Percentiles rank a stretch among this genome's conserved stretches.
Conservation (phyloP, 2,888 invertebrate genomes). For the Blera fallax region DNA sequence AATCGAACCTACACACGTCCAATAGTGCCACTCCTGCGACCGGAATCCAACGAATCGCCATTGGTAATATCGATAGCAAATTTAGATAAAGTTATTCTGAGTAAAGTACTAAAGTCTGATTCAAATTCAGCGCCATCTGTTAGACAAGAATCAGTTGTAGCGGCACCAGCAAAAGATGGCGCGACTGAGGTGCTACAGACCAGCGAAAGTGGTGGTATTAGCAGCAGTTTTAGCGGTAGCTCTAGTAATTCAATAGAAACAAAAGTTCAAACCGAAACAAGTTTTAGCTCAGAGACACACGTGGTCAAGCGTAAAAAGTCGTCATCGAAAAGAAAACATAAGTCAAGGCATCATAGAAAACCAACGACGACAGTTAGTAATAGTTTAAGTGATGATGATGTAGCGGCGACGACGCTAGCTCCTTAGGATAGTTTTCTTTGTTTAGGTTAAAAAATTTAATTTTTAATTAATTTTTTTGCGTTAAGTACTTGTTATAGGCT, state of each 20-base stretch:
- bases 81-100: conserved; percentile 81
- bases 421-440: conserved; percentile 2
- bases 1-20: conserved; percentile 79
- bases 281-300: conserved; percentile 79
- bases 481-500: neutral
- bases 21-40: conserved; percentile 79
- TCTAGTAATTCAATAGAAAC: conserved; percentile 68
- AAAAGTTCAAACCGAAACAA: conserved; percentile 77
- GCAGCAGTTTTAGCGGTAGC: conserved; percentile 63
- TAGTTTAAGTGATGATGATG: conserved; percentile 33
- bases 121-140: conserved; percentile 78
- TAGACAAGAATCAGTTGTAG: conserved; percentile 76
- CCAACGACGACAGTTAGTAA: conserved; percentile 24
- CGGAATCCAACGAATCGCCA: conserved; percentile 82
- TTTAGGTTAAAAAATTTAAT: neutral
- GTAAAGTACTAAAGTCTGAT: conserved; percentile 79
- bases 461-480: neutral
- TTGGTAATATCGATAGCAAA: conserved; percentile 82
- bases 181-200: conserved; percentile 40
- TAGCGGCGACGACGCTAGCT: conserved; percentile 32
- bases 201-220: conserved; percentile 73
- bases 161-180: conserved; percentile 74
- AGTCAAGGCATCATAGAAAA: conserved; percentile 34
- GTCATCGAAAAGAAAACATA: conserved; percentile 74
- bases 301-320: conserved; percentile 78